phyloP scores from a whole-genome alignment of 2,113 vertebrate genomes.

The Rhinolophus ferrumequinum region DNA sequence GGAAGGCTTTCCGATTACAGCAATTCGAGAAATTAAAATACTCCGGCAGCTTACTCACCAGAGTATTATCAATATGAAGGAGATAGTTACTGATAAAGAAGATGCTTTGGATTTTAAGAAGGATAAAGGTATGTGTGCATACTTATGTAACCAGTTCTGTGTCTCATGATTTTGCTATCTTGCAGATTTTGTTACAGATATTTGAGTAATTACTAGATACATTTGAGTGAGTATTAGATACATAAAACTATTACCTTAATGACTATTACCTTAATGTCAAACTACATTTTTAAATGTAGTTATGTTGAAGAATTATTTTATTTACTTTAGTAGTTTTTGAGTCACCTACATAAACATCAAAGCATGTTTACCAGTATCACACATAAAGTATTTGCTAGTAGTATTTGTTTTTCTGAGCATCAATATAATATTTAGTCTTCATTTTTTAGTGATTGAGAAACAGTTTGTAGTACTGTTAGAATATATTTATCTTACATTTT shows the following conservation, averaged over 20 bases:
- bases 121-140: constrained; percentile 87
- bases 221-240: constrained; percentile 23
- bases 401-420: not conserved
- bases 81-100: constrained; percentile 93
- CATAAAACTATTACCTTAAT: not conserved
- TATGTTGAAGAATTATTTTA: constrained; percentile 15
- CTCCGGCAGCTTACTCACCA: constrained; percentile 91
- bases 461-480: not conserved
- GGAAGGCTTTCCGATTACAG: constrained; percentile 93
- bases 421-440: not conserved
- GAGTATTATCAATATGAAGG: constrained; percentile 94
- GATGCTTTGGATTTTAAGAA: constrained; percentile 93
- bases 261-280: not conserved
- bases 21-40: constrained; percentile 93
- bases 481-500: constrained; percentile 21
- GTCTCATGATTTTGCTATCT: not conserved
- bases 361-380: not conserved
- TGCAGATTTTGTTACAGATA: constrained; percentile 26
- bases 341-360: not conserved
- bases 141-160: not conserved
- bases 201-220: not conserved
- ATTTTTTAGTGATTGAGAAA: constrained; percentile 44
- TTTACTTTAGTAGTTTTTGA: constrained; percentile 24
- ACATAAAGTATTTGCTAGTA: not conserved
- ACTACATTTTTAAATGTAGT: constrained; percentile 36